These are phyloP conservation scores for Musca vetustissima DNA, from an alignment of 1,140 invertebrate genomes.

Conservation along the genomic window DNA sequence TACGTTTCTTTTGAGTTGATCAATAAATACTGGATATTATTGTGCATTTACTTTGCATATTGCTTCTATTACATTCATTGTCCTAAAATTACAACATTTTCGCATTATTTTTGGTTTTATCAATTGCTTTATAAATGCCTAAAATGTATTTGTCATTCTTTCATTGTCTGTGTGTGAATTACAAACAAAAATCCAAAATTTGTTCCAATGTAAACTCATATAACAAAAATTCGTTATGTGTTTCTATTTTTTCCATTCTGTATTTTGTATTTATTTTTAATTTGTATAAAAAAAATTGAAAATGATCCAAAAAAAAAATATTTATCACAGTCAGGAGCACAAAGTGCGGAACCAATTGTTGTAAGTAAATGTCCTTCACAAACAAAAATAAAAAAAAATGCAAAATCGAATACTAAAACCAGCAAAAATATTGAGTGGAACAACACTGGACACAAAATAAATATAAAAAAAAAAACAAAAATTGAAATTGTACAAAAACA, in stretches of 20 bases:
- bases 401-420: slow-evolving; percentile 2
- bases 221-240: slow-evolving; percentile 18
- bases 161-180: neutral
- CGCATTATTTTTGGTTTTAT: no score
- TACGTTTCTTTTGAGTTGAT: no score
- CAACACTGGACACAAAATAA: neutral
- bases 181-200: slow-evolving; percentile 1
- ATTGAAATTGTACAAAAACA: no score
- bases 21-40: no score
- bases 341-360: slow-evolving; percentile 91
- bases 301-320: neutral
- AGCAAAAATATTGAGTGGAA: neutral
- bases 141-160: no score
- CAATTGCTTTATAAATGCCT: no score
- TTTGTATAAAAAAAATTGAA: neutral
- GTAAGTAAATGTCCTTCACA: slow-evolving; percentile 70
- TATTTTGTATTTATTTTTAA: slow-evolving; percentile 26
- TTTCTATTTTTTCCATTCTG: slow-evolving; percentile 22
- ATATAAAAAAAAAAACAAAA: slow-evolving; percentile 2
- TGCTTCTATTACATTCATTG: no score
- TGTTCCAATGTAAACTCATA: slow-evolving; percentile 15
- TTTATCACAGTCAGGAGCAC: slow-evolving; percentile 78
- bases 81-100: no score
- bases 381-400: no score
- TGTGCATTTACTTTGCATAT: no score